These are phyloP conservation scores for Parasteatoda lunata DNA, from an alignment of 2,888 invertebrate genomes.

Conservation along the genomic window DNA sequence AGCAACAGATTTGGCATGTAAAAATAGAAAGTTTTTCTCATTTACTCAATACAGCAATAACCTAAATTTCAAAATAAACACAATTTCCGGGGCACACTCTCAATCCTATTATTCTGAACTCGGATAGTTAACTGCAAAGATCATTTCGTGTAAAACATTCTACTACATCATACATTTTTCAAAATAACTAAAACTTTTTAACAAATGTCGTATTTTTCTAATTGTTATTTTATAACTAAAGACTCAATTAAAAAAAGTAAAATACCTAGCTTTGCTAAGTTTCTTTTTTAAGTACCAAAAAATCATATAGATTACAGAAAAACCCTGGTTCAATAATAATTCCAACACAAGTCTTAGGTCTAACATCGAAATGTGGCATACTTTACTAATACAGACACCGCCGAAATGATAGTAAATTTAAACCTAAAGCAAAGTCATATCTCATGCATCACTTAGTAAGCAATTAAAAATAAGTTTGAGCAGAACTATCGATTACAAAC, in stretches of 20 bases:
- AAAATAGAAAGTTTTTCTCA: conserved; percentile 35
- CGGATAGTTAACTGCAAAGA: neutral
- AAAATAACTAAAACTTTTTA: neutral
- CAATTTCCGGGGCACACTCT: neutral
- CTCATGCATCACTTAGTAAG: neutral
- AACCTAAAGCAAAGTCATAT: neutral
- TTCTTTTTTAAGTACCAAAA: no score
- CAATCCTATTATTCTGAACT: neutral
- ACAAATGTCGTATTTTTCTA: neutral
- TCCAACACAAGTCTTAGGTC: neutral
- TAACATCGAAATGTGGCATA: neutral
- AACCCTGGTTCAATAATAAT: neutral
- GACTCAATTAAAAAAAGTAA: no score
- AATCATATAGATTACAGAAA: no score
- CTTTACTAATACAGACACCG: neutral
- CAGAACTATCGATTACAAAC: no score
- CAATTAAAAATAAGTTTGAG: neutral
- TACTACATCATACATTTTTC: neutral
- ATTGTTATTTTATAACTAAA: no score
- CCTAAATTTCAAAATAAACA: neutral
- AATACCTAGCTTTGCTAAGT: no score
- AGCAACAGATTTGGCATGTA: conserved; percentile 33
- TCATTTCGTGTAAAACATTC: neutral
- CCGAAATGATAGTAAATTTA: neutral
- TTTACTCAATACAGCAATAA: conserved; percentile 28